A percentile compares a stretch with the other conserved stretches of the same genome.
Evolutionary conservation across 2,797 vertebrate genomes (phyloP).

Genomic region (Sebastes cheni): DNA sequence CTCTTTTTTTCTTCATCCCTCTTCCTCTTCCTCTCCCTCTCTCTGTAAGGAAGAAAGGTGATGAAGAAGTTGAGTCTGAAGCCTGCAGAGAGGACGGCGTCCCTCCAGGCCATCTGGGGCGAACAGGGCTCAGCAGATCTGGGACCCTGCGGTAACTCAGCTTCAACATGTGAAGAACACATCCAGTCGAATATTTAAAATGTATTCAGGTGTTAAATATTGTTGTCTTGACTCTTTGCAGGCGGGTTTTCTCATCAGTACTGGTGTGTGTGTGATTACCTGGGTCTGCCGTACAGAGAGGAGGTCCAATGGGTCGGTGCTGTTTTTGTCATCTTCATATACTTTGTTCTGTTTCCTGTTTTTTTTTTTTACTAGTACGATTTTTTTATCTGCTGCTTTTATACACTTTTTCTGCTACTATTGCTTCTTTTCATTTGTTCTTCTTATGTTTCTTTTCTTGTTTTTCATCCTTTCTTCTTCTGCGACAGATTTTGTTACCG

Average conservation of each 20-base stretch:
- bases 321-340: neutral
- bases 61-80: conserved; percentile 92
- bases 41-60: conserved; percentile 83
- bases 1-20: neutral
- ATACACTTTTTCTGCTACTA: no score
- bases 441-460: no score
- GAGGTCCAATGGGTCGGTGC: conserved; percentile 96
- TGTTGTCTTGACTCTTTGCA: conserved; percentile 54
- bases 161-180: rapidly evolving
- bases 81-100: conserved; percentile 86
- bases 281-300: conserved; percentile 90
- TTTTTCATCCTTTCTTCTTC: no score
- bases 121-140: conserved; percentile 87
- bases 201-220: neutral
- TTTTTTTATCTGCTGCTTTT: no score
- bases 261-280: conserved; percentile 92
- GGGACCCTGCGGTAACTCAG: conserved; percentile 89
- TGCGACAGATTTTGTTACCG: neutral
- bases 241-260: conserved; percentile 98
- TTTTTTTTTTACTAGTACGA: neutral
- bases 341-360: neutral
- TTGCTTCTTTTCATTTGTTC: no score
- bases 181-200: neutral
- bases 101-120: conserved; percentile 89
- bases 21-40: neutral